A percentile compares a stretch with the other conserved stretches of the same genome.
These are phyloP conservation scores for Ectemnius cavifrons DNA, from an alignment of 2,888 invertebrate species.

Conservation along the genomic window DNA sequence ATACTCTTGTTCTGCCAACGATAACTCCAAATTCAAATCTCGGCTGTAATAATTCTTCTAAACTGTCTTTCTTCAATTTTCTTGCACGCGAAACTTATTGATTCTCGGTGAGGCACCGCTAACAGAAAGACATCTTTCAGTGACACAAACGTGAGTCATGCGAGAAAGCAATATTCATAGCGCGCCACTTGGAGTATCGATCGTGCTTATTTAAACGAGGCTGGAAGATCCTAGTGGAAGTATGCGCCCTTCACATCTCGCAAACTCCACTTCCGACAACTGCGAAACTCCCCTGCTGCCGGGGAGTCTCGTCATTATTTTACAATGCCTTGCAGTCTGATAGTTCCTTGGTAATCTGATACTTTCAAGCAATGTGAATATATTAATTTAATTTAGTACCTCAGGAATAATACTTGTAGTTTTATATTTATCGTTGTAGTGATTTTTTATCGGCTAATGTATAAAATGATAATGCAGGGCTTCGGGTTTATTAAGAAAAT, in stretches of 20 bases:
- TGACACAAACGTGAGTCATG: neutral
- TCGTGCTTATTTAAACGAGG: constrained; percentile 4
- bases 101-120: neutral
- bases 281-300: neutral
- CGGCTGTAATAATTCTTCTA: neutral
- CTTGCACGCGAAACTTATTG: neutral
- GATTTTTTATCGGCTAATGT: too few relatives aligned
- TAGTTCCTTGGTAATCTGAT: too few relatives aligned
- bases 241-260: neutral
- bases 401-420: too few relatives aligned
- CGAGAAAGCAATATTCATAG: neutral
- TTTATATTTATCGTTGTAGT: too few relatives aligned
- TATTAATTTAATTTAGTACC: too few relatives aligned
- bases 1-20: neutral
- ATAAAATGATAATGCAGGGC: too few relatives aligned
- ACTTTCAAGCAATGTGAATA: too few relatives aligned
- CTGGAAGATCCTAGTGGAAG: neutral
- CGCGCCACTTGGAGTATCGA: neutral
- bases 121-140: constrained; percentile 1
- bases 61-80: neutral
- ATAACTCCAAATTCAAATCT: neutral
- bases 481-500: too few relatives aligned
- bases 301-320: too few relatives aligned
- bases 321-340: too few relatives aligned
- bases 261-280: neutral